Evolutionary conservation across 1,140 invertebrate species (phyloP), one percentile per base, ranked within the genome.

Genomic region (Zaprionus taronus): DNA sequence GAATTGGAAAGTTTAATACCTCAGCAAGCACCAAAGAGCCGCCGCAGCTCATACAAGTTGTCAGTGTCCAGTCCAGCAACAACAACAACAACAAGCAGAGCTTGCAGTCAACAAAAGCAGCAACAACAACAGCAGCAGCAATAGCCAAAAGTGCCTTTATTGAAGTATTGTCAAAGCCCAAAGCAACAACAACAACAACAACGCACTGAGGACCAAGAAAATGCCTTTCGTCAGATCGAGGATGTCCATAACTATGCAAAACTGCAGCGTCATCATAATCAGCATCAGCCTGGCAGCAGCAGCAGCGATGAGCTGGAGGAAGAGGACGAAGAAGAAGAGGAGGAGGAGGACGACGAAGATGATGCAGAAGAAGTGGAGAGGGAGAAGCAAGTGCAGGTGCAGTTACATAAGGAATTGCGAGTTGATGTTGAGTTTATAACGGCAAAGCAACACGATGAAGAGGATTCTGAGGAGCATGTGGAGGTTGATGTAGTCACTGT

Each of bases 231-330:
- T 26, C 91, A 73, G 61, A 92, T 92, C 68, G 91, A 92, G 56
- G 91, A 91, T 80, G 91, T 92, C 56, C 91, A 92, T 65, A 92
- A 92, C 64, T 92, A 92, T 83, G 91, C 91, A 24, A 92, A 92
- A 75, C 57, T 89, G 66, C 79, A 91, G 34, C 72, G 70, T 63
- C 72, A 75, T 26, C 66, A 64, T 63, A 67, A 75, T 26, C 66
- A 64, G 15, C 66, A 62, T 22, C 49, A 64, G 6, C 66, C 69
- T 36, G 56, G 75, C 49, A 81, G 73, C 60, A 85, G 73, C 64
- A 89, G 82, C 68, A 84, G 80, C 26, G 82, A 89, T n/a, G 83
- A 80, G 1, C 47, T 65, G 2, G 67, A 31, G 2, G 71, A 70
- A 0, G 80, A 79, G 3, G 72, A 77, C 12, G 72, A 71, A 17